Conservation (phyloP, 1,140 invertebrate species). For the Ruditapes philippinarum region DNA sequence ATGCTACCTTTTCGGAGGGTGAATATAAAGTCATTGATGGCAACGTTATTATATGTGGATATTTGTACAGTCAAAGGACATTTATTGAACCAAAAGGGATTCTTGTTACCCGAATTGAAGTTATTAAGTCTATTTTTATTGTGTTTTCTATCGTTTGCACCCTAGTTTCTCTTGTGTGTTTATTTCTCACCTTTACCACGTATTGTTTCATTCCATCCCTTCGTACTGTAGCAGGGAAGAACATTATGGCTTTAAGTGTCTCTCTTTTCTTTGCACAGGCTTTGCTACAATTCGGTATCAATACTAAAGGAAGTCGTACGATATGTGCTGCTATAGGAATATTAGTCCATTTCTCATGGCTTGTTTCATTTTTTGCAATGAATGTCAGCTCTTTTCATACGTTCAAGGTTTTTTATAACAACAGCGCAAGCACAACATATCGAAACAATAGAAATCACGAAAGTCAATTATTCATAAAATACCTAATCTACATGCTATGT, state of each 20-base stretch:
- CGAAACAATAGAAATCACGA: no score
- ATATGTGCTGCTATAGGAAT: constrained; percentile 89
- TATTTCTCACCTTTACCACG: constrained; percentile 85
- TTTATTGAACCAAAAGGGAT: background rate
- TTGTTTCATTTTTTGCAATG: constrained; percentile 97
- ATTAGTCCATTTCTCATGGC: constrained; percentile 95
- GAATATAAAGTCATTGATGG: background rate
- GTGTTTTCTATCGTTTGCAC: constrained; percentile 60
- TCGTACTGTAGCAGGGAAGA: constrained; percentile 86
- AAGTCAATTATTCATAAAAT: constrained; percentile 43
- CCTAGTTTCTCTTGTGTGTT: constrained; percentile 84
- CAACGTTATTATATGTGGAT: background rate
- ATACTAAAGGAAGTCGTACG: background rate
- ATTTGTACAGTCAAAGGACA: background rate
- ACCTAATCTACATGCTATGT: constrained; percentile 5
- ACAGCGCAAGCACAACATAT: background rate
- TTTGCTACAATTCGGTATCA: constrained; percentile 83
- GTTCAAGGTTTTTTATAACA: constrained; percentile 87
- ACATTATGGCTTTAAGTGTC: constrained; percentile 85
- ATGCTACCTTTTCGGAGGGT: background rate
- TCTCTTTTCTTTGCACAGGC: constrained; percentile 86
- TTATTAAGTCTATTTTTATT: background rate
- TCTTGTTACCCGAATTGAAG: background rate
- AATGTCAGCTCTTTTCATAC: constrained; percentile 93
- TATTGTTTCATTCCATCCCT: constrained; percentile 84